Evolutionary conservation across 2,888 invertebrate genomes (phyloP).

Genomic region (Synanthedon andrenaeformis): DNA sequence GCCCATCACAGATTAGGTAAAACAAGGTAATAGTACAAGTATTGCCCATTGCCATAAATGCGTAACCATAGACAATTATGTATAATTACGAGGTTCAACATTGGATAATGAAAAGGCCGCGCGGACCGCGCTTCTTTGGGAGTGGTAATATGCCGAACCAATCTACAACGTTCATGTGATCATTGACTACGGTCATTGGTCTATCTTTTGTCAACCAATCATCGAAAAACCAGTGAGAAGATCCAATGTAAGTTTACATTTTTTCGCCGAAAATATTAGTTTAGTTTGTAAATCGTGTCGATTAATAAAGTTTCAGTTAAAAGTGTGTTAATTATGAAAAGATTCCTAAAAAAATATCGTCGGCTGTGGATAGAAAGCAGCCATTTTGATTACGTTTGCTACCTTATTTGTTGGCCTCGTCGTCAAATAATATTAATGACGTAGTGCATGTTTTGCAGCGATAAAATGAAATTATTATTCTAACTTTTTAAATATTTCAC

Average conservation of each 20-base stretch:
- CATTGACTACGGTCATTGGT: slow-evolving; percentile 86
- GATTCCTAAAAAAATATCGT: neutral
- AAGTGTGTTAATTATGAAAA: neutral
- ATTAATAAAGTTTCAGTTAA: neutral
- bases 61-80: slow-evolving; percentile 49
- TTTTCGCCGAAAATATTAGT: slow-evolving; percentile 42
- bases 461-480: slow-evolving; percentile 3
- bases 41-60: neutral
- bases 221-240: slow-evolving; percentile 80
- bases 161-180: slow-evolving; percentile 81
- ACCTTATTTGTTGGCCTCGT: slow-evolving; percentile 15
- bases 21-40: too few species aligned
- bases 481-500: neutral
- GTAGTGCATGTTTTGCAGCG: slow-evolving; percentile 25
- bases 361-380: slow-evolving; percentile 35
- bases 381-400: slow-evolving; percentile 62
- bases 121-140: slow-evolving; percentile 64
- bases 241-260: slow-evolving; percentile 64
- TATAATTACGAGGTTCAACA: slow-evolving; percentile 54
- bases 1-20: too few species aligned
- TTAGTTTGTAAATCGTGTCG: slow-evolving; percentile 14
- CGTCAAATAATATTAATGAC: slow-evolving; percentile 30
- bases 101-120: slow-evolving; percentile 48
- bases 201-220: slow-evolving; percentile 90
- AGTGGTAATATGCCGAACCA: slow-evolving; percentile 75